A percentile compares a stretch with the other conserved stretches of the same genome.
These are phyloP conservation scores for Forbesichthys agassizii DNA, from an alignment of 2,113 vertebrate species.

Conservation along the genomic window DNA sequence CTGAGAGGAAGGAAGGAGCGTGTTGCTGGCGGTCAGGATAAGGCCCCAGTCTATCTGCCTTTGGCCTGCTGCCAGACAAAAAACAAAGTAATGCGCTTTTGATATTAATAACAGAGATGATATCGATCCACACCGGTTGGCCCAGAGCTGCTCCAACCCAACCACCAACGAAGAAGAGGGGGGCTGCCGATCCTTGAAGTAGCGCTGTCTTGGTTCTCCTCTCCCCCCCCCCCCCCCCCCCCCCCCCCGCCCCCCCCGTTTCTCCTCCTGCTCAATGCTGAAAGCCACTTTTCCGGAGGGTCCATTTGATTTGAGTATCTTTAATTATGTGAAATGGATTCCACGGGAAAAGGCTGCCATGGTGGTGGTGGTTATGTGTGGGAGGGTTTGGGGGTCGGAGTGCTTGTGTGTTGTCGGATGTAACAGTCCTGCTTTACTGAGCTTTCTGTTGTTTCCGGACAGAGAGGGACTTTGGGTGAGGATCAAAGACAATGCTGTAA, in stretches of 20 bases:
- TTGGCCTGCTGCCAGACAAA: conserved; percentile 88
- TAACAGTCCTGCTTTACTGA: too few relatives aligned
- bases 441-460: too few relatives aligned
- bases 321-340: conserved; percentile 97
- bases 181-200: conserved; percentile 82
- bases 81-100: conserved; percentile 99
- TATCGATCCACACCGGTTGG: conserved; percentile 88
- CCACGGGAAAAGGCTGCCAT: conserved; percentile 71
- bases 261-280: conserved; percentile 78
- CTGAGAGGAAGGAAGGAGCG: conserved; percentile 63
- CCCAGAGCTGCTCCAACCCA: conserved; percentile 79
- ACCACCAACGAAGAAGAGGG: conserved; percentile 41
- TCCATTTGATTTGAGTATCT: conserved; percentile 94
- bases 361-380: conserved; percentile 25
- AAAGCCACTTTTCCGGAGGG: conserved; percentile 91
- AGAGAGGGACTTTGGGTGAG: too few relatives aligned
- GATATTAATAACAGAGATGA: conserved; percentile 99
- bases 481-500: too few relatives aligned
- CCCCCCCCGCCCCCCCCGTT: conserved; percentile 47
- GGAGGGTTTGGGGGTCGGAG: conserved; percentile 2
- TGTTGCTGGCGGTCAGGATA: conserved; percentile 55
- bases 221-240: conserved; percentile 51
- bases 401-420: neutral
- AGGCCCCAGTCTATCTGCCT: conserved; percentile 55
- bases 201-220: conserved; percentile 53